These are phyloP conservation scores for Ferdinandea cuprea DNA, from an alignment of 2,888 invertebrate genomes.

Conservation along the genomic window DNA sequence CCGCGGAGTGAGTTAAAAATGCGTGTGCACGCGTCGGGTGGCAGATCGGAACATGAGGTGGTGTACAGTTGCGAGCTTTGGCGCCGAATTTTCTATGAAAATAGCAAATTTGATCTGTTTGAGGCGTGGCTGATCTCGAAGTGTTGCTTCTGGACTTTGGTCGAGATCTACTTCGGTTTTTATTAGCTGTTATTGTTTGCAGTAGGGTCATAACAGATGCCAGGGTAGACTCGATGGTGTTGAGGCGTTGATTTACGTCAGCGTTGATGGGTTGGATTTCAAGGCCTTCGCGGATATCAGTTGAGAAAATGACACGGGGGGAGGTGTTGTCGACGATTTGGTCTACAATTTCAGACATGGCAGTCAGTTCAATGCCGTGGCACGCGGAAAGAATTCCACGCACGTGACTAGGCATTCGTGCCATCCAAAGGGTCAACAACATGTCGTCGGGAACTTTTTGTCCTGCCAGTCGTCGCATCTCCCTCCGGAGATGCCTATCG, in stretches of 20 bases:
- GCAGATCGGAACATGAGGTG: too few species aligned
- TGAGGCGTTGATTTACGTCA: not conserved
- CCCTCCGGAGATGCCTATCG: conserved; percentile 8
- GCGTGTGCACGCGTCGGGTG: too few species aligned
- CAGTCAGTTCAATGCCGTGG: not conserved
- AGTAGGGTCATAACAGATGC: not conserved
- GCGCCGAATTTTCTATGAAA: not conserved
- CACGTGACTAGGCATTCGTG: conserved; percentile 16
- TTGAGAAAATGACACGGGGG: not conserved
- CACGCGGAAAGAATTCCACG: conserved; percentile 13
- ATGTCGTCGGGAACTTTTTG: conserved; percentile 22
- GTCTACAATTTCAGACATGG: conserved; percentile 14
- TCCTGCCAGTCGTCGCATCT: conserved; percentile 18
- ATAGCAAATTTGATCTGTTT: not conserved
- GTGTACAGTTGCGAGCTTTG: not conserved
- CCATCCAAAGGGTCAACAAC: conserved; percentile 37
- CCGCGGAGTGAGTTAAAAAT: too few species aligned
- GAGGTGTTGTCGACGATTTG: conserved; percentile 4
- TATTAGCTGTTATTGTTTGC: not conserved
- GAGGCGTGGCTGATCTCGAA: not conserved
- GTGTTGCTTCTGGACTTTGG: not conserved
- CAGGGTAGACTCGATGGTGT: not conserved
- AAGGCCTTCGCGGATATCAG: not conserved
- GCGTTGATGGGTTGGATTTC: not conserved
- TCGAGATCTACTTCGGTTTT: not conserved